Base-by-base conservation (phyloP, 2,797 vertebrate genomes). In the Rhinella marina region DNA sequence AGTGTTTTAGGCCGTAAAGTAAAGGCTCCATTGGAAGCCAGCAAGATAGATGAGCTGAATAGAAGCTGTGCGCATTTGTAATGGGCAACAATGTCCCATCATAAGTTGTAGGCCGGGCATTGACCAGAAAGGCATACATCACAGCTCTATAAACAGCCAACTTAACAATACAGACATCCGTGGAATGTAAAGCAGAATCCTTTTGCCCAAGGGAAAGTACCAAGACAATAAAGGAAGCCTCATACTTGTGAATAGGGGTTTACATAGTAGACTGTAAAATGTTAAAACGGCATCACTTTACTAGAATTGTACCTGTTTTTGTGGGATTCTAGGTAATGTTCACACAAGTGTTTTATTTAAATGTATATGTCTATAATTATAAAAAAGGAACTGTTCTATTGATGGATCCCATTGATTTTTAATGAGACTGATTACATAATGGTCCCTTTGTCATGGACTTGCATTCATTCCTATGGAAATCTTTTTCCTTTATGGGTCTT, bases 71-170 rank as follows among this genome's bases (percentile, higher is more conserved):
- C 41, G 79, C 87, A 85, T 88, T 88, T 68, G 79, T 68, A 86
- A 82, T 70, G 84, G 41, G 13, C 56, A 89, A 89, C 88, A 86
- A 86, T 76, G 88, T 59, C 50, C 81, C 57, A 86, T 86, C 88
- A 89, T 86, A 81, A 82, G 72, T 62, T 41, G 41, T 73, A 64
- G 77, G 84, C 84, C 84, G 57, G 50, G 50, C 79, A 82, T 82
- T 89, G 79, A 86, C 84, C 61, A 82, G 59, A 76, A 82, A 82
- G 48, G 72, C 88, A 89, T 89, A 89, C 84, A 89, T 89, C 80
- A 86, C 70, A 13, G 88, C 27, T 86, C 84, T 25, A 86, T 89
- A 89, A 88, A 88, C 77, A 85, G 83, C 57, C 75, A 27, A 85
- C 87, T 85, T 41, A 56, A 79, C 87, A 81, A 88, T 88, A 81